Evolutionary conservation across 2,888 invertebrate species (phyloP).

Genomic region (Limnephilus marmoratus): DNA sequence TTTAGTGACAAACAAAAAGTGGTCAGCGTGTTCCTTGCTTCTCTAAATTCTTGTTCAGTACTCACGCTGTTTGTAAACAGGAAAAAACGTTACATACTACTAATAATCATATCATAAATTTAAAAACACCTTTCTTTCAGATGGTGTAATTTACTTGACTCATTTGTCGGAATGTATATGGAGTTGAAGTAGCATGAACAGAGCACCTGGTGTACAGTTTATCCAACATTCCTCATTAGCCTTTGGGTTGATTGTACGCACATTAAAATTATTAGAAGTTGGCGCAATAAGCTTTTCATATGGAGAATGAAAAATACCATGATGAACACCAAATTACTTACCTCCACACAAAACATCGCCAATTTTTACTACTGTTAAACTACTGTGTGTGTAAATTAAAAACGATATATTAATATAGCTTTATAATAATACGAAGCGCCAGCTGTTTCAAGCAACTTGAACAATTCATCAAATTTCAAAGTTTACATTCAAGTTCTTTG

Average conservation of each 20-base stretch:
- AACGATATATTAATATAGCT: too few relatives aligned
- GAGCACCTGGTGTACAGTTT: constrained; percentile 43
- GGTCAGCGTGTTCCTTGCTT: constrained; percentile 13
- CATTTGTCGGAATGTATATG: neutral
- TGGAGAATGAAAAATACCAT: neutral
- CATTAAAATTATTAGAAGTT: constrained; percentile 1
- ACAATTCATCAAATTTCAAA: too few relatives aligned
- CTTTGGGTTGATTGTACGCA: constrained; percentile 27
- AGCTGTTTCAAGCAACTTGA: too few relatives aligned
- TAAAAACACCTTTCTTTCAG: neutral
- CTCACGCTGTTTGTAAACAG: neutral
- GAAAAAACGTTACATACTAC: neutral
- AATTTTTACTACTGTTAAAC: neutral
- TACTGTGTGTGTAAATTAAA: too few relatives aligned
- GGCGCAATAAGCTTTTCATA: neutral
- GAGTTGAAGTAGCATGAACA: constrained; percentile 30
- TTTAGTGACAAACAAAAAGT: constrained; percentile 48
- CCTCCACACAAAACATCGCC: neutral
- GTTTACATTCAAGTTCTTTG: too few relatives aligned
- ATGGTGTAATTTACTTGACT: neutral
- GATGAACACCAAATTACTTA: neutral
- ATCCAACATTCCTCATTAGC: constrained; percentile 43
- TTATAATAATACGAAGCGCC: too few relatives aligned
- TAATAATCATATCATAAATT: neutral
- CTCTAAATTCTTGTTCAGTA: neutral